Percentiles rank a stretch among this genome's conserved stretches.
Evolutionary conservation across 2,113 vertebrate species (phyloP).

Genomic region (Clarias batrachus): DNA sequence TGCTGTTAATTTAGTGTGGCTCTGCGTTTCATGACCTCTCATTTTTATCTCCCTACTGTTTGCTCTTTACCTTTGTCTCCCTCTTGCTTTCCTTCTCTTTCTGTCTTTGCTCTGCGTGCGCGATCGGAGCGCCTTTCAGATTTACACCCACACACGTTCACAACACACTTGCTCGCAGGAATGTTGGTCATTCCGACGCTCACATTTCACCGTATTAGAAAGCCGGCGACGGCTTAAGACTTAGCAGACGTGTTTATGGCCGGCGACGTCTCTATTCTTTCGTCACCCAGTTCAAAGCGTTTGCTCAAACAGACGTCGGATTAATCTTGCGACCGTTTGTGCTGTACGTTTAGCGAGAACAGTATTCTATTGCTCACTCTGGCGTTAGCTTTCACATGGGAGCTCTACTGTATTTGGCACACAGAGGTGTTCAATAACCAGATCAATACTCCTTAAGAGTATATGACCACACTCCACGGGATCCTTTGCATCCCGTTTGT

Average conservation of each 20-base stretch:
- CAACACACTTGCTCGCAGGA: slow-evolving; percentile 36
- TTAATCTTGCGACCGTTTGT: slow-evolving; percentile 13
- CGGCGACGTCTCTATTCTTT: background rate
- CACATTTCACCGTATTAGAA: slow-evolving; percentile 39
- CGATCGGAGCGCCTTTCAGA: slow-evolving; percentile 18
- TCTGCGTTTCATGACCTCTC: background rate
- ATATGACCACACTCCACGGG: background rate
- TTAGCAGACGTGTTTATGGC: slow-evolving; percentile 38
- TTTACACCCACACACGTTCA: slow-evolving; percentile 46
- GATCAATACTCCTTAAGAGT: slow-evolving; percentile 25
- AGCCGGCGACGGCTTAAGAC: slow-evolving; percentile 30
- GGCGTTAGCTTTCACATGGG: slow-evolving; percentile 2
- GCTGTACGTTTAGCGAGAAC: background rate
- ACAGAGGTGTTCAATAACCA: background rate
- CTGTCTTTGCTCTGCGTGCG: slow-evolving; percentile 1
- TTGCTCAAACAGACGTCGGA: background rate
- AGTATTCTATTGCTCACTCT: background rate
- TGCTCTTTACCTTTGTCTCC: slow-evolving; percentile 1
- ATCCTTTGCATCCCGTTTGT: background rate
- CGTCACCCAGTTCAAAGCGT: slow-evolving; percentile 6
- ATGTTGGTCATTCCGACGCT: slow-evolving; percentile 42
- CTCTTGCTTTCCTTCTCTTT: slow-evolving; percentile 4
- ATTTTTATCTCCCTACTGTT: background rate
- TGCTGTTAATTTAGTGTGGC: background rate
- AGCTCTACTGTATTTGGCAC: background rate